Evolutionary conservation across 2,888 invertebrate species (phyloP).

Genomic region (Scaptomyza cyrtandrae): DNA sequence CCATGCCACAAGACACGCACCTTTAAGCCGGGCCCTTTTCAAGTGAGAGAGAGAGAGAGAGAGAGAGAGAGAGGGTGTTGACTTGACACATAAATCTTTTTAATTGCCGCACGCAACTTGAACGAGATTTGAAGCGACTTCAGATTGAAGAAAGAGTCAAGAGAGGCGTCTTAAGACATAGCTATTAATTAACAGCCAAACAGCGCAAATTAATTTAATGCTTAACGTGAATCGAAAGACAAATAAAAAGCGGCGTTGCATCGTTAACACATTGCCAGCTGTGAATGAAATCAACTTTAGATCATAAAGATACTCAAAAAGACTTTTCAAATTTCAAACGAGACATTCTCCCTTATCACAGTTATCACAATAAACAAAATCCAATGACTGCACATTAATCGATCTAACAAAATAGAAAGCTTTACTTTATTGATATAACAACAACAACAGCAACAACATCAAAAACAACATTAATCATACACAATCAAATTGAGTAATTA

Average conservation of each 20-base stretch:
- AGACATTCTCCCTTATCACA: neutral
- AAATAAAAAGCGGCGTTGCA: constrained; percentile 38
- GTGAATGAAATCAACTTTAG: neutral
- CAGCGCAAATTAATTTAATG: constrained; percentile 50
- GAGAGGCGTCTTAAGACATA: constrained; percentile 29
- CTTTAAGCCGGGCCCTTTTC: constrained; percentile 23
- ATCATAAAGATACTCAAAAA: neutral
- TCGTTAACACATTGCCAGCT: constrained; percentile 36
- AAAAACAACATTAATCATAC: constrained; percentile 1
- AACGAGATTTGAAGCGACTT: constrained; percentile 5
- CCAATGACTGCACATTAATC: constrained; percentile 30
- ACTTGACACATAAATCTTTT: constrained; percentile 61
- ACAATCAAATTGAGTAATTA: constrained; percentile 66
- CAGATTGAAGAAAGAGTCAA: constrained; percentile 3
- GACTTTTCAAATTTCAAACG: too few species aligned
- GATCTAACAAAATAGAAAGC: constrained; percentile 54
- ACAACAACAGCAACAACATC: neutral
- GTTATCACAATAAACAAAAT: constrained; percentile 2
- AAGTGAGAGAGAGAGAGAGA: constrained; percentile 1
- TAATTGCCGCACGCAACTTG: constrained; percentile 61
- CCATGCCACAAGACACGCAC: constrained; percentile 35
- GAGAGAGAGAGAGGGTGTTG: constrained; percentile 30
- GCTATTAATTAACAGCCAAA: constrained; percentile 56
- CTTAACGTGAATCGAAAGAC: constrained; percentile 43
- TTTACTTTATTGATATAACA: constrained; percentile 46